Evolutionary conservation across 1,140 invertebrate genomes (phyloP).

Genomic region (Leptopilina boulardi): DNA sequence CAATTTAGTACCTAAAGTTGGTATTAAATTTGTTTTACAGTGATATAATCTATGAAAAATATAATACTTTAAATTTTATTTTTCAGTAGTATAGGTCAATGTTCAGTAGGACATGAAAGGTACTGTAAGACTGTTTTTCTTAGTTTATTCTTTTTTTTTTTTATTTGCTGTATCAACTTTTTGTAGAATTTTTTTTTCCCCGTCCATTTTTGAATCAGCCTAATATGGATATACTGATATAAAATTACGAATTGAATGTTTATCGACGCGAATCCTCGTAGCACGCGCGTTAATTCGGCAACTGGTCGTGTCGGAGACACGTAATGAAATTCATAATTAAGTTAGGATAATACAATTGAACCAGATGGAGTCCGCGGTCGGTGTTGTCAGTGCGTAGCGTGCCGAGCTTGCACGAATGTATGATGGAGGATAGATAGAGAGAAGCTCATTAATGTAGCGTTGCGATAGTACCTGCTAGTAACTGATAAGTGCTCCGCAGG

Average conservation of each 20-base stretch:
- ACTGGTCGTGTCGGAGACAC: conserved; percentile 52
- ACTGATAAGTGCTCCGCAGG: conserved; percentile 35
- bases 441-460: conserved; percentile 53
- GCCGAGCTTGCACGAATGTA: conserved; percentile 37
- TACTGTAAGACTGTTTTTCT: too few relatives aligned
- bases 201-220: too few relatives aligned
- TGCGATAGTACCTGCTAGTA: conserved; percentile 33
- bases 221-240: too few relatives aligned
- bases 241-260: conserved; percentile 61
- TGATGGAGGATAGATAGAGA: conserved; percentile 53
- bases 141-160: too few relatives aligned
- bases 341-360: conserved; percentile 60
- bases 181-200: too few relatives aligned
- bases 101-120: too few relatives aligned
- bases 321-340: conserved; percentile 61
- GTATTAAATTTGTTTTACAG: too few relatives aligned
- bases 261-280: conserved; percentile 50
- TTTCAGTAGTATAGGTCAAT: too few relatives aligned
- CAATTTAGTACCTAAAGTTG: too few relatives aligned
- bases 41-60: too few relatives aligned
- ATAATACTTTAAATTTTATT: too few relatives aligned
- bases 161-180: too few relatives aligned
- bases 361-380: conserved; percentile 51
- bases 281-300: conserved; percentile 56
- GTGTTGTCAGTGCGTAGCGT: conserved; percentile 39